Percentiles rank a stretch among this genome's conserved stretches.
These are phyloP conservation scores for Conops quadrifasciatus DNA, from an alignment of 2,888 invertebrate species.

Conservation along the genomic window DNA sequence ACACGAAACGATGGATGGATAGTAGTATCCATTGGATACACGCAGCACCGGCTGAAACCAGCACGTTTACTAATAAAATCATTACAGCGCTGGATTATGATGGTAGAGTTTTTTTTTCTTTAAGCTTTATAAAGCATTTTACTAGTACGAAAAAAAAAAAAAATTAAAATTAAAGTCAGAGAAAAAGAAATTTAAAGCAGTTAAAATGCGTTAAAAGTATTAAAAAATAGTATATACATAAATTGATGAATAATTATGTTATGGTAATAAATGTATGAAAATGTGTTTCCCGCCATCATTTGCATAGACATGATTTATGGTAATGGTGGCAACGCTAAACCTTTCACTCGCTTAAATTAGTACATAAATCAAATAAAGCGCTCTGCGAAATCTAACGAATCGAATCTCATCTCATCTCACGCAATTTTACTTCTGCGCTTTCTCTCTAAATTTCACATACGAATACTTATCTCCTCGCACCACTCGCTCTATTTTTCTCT, in stretches of 20 bases:
- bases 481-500: too few species aligned
- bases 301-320: too few species aligned
- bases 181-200: background rate
- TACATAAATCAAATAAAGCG: too few species aligned
- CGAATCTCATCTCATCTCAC: too few species aligned
- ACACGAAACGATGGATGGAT: background rate
- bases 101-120: conserved; percentile 6
- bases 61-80: conserved; percentile 41
- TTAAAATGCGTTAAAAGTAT: background rate
- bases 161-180: background rate
- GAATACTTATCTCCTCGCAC: too few species aligned
- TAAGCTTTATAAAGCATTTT: background rate
- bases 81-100: conserved; percentile 35
- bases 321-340: too few species aligned
- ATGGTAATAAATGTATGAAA: background rate
- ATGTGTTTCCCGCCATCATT: background rate
- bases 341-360: too few species aligned
- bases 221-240: background rate
- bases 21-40: background rate
- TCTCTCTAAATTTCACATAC: too few species aligned
- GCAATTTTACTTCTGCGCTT: too few species aligned
- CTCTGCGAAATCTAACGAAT: too few species aligned
- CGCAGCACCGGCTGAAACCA: too few species aligned
- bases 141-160: background rate
- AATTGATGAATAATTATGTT: background rate